phyloP scores from a whole-genome alignment of 2,113 vertebrate genomes.

The Centropristis striata region DNA sequence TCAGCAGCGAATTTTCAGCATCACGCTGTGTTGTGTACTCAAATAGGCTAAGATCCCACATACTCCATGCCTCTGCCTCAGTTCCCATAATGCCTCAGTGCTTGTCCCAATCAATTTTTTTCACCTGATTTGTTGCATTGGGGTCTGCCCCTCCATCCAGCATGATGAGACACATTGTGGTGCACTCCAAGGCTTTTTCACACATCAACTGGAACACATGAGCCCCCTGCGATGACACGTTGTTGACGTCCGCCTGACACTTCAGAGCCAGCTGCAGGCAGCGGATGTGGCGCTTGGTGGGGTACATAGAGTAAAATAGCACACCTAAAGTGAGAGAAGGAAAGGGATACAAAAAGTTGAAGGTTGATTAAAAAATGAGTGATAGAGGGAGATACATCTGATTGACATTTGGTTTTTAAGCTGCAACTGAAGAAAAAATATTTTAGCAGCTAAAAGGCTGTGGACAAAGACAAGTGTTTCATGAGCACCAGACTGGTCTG shows the following conservation, averaged over 20 bases:
- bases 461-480: too few relatives aligned
- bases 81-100: background rate
- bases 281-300: conserved; percentile 88
- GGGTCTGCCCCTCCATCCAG: conserved; percentile 91
- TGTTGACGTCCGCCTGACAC: conserved; percentile 91
- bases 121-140: conserved; percentile 85
- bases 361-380: too few relatives aligned
- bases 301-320: conserved; percentile 92
- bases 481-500: too few relatives aligned
- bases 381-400: too few relatives aligned
- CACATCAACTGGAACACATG: conserved; percentile 92
- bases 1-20: background rate
- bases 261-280: conserved; percentile 88
- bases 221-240: conserved; percentile 81
- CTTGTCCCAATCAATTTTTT: background rate
- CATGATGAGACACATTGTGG: conserved; percentile 87
- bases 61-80: background rate
- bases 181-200: conserved; percentile 85
- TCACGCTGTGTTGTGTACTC: background rate
- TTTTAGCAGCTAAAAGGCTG: too few relatives aligned
- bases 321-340: conserved; percentile 82
- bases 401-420: too few relatives aligned
- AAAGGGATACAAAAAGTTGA: too few relatives aligned
- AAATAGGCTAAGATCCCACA: background rate
- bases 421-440: too few relatives aligned